Evolutionary conservation across 2,113 vertebrate species (phyloP).

Genomic region (Todiramphus chloris): DNA sequence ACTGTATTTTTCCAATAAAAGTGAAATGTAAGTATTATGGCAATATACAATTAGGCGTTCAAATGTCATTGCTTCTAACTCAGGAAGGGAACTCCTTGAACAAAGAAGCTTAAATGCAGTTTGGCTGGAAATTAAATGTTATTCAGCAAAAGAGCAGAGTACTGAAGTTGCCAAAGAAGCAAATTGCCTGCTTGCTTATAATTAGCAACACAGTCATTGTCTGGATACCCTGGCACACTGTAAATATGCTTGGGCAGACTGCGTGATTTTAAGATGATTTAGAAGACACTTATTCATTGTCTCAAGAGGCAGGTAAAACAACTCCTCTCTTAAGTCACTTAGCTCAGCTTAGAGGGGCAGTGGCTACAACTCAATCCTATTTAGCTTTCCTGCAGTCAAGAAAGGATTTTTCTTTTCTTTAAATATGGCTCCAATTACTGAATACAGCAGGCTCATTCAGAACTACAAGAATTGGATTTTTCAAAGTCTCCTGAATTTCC

Average conservation of each 20-base stretch:
- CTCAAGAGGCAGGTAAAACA: constrained; percentile 16
- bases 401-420: not conserved
- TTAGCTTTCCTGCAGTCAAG: not conserved
- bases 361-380: not conserved
- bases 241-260: not conserved
- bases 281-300: not conserved
- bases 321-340: not conserved
- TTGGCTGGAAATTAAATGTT: not conserved
- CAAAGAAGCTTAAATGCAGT: not conserved
- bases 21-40: not conserved
- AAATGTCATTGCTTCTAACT: not conserved
- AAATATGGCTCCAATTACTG: not conserved
- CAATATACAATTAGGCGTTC: not conserved
- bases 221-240: not conserved
- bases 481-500: not conserved
- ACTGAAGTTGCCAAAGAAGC: not conserved
- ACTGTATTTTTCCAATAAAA: not conserved
- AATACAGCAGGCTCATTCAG: not conserved
- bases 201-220: not conserved
- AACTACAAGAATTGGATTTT: not conserved
- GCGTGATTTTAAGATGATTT: not conserved
- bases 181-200: not conserved
- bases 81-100: not conserved
- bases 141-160: not conserved
- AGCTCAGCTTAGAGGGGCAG: not conserved